Evolutionary conservation across 2,113 vertebrate genomes (phyloP), one percentile per base, ranked within the genome.

Genomic region (Tapirus terrestris): DNA sequence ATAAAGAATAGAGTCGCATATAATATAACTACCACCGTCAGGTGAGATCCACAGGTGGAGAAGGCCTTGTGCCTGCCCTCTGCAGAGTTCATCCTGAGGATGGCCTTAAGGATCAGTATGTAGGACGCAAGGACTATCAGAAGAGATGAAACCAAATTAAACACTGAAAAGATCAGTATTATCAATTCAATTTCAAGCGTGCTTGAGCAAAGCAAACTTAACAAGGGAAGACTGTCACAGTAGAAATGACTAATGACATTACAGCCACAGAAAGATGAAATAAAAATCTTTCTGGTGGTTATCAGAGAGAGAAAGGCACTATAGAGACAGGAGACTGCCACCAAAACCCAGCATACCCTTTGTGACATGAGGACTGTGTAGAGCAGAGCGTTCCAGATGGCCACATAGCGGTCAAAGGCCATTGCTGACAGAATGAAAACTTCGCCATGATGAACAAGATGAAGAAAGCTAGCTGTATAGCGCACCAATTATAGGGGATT

Each of bases 1-100:
- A 88, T 96, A 23, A 98, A 98, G 36, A 93, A 85, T 4, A 98
- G 86, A 18, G 98, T 97, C 1, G 95, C 89, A 0, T 98, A 98
- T 6, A 98, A 97, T 2, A 99, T 36, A 33, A 77, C 21, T 0
- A 98, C 88, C 1, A 97, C 95, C 0, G 51, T 91, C 86, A 98
- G 76, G 20, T 98, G 98, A 31, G 98, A 98, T 3, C 91, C 94
- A 56, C 98, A 98, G 8, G 97, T 98, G 13, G 97, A 98, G 87
- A 98, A 98, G 29, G 98, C 97, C 81, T 98, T 98, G 43, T 36
- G 58, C 68, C 97, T 97, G 5, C 96, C 86, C 0, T 86, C 86
- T 4, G 60, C 65, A 31, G 73, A 92, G 0, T 13, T 96, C 77
- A 98, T 86, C 31, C 0, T 60, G 29, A 98, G 29, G 51, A 97